Percentiles rank a stretch among this genome's conserved stretches.
Evolutionary conservation across 2,888 invertebrate genomes (phyloP).

Genomic region (Saturnia pavonia): DNA sequence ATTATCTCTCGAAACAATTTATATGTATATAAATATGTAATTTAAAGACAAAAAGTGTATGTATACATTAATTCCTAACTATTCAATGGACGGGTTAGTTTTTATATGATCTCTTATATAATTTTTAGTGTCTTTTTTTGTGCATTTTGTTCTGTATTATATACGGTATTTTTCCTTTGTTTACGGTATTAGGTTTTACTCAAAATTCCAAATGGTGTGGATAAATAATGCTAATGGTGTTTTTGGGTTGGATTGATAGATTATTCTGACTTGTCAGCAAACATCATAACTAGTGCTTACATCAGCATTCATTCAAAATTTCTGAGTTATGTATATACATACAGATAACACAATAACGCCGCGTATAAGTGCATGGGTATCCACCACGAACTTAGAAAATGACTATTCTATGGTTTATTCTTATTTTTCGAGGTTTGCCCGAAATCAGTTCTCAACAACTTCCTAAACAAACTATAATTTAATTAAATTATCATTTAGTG

Average conservation of each 20-base stretch:
- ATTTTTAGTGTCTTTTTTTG: constrained; percentile 34
- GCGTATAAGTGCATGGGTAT: too few species aligned
- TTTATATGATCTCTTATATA: constrained; percentile 22
- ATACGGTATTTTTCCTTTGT: constrained; percentile 30
- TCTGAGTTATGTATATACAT: background rate
- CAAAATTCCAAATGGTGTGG: constrained; percentile 1
- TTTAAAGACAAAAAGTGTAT: background rate
- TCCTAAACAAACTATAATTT: background rate
- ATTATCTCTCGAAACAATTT: background rate
- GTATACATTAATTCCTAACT: background rate
- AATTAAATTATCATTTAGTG: background rate
- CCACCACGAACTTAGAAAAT: too few species aligned
- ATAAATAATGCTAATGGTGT: background rate
- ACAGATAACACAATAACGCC: too few species aligned
- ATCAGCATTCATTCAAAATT: background rate
- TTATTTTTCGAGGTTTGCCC: background rate
- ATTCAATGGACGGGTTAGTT: constrained; percentile 17
- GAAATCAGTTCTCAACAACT: background rate
- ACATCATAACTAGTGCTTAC: background rate
- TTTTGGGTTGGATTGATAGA: background rate
- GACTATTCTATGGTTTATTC: background rate
- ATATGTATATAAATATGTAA: background rate
- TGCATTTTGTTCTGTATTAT: constrained; percentile 42
- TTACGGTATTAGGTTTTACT: background rate
- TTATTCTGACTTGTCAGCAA: background rate